Base-by-base conservation (phyloP, 1,140 invertebrate genomes). In the Dendroctonus ponderosae region DNA sequence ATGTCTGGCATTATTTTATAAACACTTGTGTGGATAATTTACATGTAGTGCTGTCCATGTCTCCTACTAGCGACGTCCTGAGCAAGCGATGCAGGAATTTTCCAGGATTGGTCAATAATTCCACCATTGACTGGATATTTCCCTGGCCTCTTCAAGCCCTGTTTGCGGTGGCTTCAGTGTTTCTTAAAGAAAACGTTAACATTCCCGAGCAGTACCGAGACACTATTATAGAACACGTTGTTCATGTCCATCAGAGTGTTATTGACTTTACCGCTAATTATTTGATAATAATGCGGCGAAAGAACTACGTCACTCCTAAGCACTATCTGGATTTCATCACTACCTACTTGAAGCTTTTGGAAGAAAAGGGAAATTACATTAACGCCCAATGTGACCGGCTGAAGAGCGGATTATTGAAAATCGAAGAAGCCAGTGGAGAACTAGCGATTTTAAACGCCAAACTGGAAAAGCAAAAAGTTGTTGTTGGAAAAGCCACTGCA, bases 81-180 rank as follows among this genome's bases (percentile, higher is more conserved):
- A 85, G 91, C 38, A 90, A 87, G 70, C 84, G 92, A 15, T 92
- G 94, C 71, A 82, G 93, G 53, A 94, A 89, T 80, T 97, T 96
- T 79, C 94, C 94, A 0, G 93, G 93, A 0, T 81, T 98, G 0
- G 90, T 97, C 14, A 96, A 94, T 75, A 95, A 92, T 75, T 94
- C 92, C 4, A 94, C 91, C 8, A 94, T 97, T 56, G 91, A 98
- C 79, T 97, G 94, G 93, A 89, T 96, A 67, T 90, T 92, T 74
- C 86, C 91, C 0, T 97, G 95, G 94, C 93, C 94, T 0, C 85
- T 88, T 65, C 91, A 96, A 79, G 93, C 94, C 3, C 76, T 97
- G 12, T 81, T 88, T 50, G 90, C 92, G 0, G 93, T 97, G 7
- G 93, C 93, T 6, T 89, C 88, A 54, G 87, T 91, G 5, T 91